These are phyloP conservation scores for Labroides dimidiatus DNA, from an alignment of 2,797 vertebrate genomes.

Conservation along the genomic window DNA sequence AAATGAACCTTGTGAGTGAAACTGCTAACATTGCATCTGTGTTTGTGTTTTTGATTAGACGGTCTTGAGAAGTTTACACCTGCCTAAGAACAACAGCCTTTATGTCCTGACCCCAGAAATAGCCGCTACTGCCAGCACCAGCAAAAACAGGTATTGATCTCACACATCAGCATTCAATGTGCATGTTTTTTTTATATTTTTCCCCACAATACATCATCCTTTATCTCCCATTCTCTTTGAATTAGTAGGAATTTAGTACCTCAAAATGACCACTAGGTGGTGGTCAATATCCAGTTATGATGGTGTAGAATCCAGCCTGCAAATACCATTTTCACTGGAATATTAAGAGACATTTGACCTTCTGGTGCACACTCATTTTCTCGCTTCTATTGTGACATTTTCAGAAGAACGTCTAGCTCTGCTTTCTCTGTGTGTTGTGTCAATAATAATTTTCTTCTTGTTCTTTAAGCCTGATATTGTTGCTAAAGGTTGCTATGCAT, in stretches of 20 bases:
- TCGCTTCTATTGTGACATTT: conserved; percentile 76
- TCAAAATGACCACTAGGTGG: conserved; percentile 73
- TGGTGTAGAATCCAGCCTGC: conserved; percentile 3
- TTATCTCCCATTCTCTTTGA: background rate
- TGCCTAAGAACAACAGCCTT: conserved; percentile 99
- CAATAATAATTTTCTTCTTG: conserved; percentile 63
- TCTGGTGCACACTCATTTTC: conserved; percentile 52
- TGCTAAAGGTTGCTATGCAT: conserved; percentile 25
- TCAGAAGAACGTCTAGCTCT: conserved; percentile 34
- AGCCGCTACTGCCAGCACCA: conserved; percentile 91
- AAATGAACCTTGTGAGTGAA: background rate
- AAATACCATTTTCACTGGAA: conserved; percentile 36
- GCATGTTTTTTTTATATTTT: background rate
- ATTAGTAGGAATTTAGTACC: background rate
- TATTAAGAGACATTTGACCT: conserved; percentile 67
- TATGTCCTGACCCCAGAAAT: conserved; percentile 98
- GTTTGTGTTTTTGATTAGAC: conserved; percentile 83
- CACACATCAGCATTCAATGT: background rate
- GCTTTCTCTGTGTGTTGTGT: conserved; percentile 45
- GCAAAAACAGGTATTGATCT: conserved; percentile 91
- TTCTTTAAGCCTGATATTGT: conserved; percentile 46
- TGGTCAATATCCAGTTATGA: conserved; percentile 27
- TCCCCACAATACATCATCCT: background rate
- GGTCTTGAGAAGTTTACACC: conserved; percentile 95
- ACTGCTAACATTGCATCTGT: conserved; percentile 14